Base-by-base conservation (phyloP, 2,888 invertebrate genomes). In the Megaustenia siamemsis region DNA sequence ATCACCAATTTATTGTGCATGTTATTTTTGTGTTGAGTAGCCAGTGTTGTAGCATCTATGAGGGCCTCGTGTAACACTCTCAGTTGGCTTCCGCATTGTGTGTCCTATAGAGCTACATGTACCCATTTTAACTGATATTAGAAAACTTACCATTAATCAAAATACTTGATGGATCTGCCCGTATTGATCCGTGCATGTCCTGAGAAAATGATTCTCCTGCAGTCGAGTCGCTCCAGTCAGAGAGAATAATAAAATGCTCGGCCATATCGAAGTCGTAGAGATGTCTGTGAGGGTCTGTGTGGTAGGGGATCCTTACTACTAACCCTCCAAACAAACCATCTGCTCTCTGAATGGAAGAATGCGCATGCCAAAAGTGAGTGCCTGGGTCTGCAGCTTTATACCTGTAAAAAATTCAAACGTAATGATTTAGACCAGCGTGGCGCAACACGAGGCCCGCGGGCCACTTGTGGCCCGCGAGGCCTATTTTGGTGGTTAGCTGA, bases 221-320 rank as follows among this genome's bases (percentile, higher is more conserved):
- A 2, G 96, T 94, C 0, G 95, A 94, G 89, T 96, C 96, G 60
- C 96, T 95, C 98, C 98, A 98, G 94, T 98, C 98, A 92, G 96
- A 97, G 89, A 98, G 95, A 28, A 97, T 93, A 94, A 97, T 96
- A 2, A 97, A 96, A 94, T 98, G 98, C 0, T 97, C 97, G 0
- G 97, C 97, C 90, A 98, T 94, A 95, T 98, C 98, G 92, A 96
- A 97, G 94, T 98, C 97, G 93, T 98, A 98, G 32, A 97, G 94
- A 93, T 97, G 95, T 89, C 96, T 97, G 94, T 97, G 97, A 68
- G 97, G 97, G 93, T 98, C 97, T 89, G 96, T 97, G 15, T 97
- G 96, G 92, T 97, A 97, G 87, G 90, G 88, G 49, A 90, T 89
- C n/a, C 90, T 89, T 24, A 93, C 89, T n/a, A 93, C 87, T 21